Percentiles rank a stretch among this genome's conserved stretches.
Conservation (phyloP, 2,113 vertebrate species). For the Dryoscopus gambensis region DNA sequence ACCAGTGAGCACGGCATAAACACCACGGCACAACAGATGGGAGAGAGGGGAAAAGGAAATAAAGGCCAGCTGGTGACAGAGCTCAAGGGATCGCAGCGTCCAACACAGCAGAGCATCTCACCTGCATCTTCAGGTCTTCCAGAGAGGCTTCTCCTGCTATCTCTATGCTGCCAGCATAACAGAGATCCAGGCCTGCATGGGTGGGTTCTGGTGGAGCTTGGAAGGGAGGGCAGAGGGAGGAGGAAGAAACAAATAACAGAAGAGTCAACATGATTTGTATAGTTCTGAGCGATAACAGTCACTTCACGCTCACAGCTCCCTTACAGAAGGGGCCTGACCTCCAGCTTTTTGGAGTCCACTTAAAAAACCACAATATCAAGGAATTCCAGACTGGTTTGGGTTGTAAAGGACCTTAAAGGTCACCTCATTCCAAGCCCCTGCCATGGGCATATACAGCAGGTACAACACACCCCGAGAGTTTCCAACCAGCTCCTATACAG, state of each 20-base stretch:
- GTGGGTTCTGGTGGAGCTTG: conserved; percentile 8
- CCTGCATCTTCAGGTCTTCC: conserved; percentile 89
- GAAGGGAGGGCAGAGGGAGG: not conserved
- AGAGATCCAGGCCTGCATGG: conserved; percentile 54
- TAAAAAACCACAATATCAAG: not conserved
- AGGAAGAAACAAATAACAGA: not conserved
- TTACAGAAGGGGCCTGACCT: not conserved
- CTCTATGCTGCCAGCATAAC: conserved; percentile 78
- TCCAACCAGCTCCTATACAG: not conserved
- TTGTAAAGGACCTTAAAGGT: not conserved
- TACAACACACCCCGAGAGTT: not conserved
- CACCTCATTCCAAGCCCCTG: not conserved
- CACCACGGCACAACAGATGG: conserved; percentile 68
- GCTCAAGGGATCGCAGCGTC: not conserved
- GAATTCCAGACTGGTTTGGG: not conserved
- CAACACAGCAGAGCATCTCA: conserved; percentile 48
- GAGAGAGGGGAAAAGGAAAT: conserved; percentile 57
- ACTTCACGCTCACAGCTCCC: not conserved
- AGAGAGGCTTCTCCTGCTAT: conserved; percentile 83
- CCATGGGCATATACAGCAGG: not conserved
- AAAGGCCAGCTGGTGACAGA: conserved; percentile 46
- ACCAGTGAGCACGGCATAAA: conserved; percentile 66
- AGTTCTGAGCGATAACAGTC: not conserved
- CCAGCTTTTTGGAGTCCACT: not conserved
- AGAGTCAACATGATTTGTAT: not conserved